Evolutionary conservation across 2,888 invertebrate genomes (phyloP), one percentile per base, ranked within the genome.

Genomic region (Gnatocerus cornutus): DNA sequence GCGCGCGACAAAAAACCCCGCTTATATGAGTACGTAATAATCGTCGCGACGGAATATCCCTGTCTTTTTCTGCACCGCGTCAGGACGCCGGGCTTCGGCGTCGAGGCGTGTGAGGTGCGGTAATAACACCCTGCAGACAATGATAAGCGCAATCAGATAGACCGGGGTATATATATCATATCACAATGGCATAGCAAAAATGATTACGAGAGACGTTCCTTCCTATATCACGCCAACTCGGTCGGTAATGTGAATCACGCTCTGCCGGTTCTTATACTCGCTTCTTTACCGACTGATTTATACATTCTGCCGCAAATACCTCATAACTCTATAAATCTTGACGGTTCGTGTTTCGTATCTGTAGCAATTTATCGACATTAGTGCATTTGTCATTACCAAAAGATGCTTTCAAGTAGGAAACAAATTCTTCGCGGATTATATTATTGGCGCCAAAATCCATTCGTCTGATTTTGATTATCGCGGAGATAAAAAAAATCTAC

Each of bases 121-220:
- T 78, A 78, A 78, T 79, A 78, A 78, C 78, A 78, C 77, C 78
- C 78, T 76, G 74, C 76, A 77, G 76, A 76, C 77, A 77, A 74
- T 75, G 79, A 79, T 79, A 79, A 79, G 78, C 74, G 59, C 71
- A 68, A 79, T 79, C 79, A 79, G 79, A 79, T 79, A 79, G 69
- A 69, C 63, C 69, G 71, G 73, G 76, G 77, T 77, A 82, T 83
- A 83, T 84, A 84, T 83, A 84, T 84, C 84, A 84, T 80, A 83
- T 82, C 82, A 84, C 84, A 84, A 84, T 83, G 82, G 82, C 83
- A 80, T 80, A 80, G 82, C 84, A 83, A 84, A 84, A 84, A 84
- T 84, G 84, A 84, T 84, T 84, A 84, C 83, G 81, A 79, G 83
- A 81, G 82, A 83, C 82, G 84, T 84, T 84, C 84, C 83, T 84